Evolutionary conservation across 2,797 vertebrate genomes (phyloP), one percentile per base, ranked within the genome.

Genomic region (Amphiprion clarkii): DNA sequence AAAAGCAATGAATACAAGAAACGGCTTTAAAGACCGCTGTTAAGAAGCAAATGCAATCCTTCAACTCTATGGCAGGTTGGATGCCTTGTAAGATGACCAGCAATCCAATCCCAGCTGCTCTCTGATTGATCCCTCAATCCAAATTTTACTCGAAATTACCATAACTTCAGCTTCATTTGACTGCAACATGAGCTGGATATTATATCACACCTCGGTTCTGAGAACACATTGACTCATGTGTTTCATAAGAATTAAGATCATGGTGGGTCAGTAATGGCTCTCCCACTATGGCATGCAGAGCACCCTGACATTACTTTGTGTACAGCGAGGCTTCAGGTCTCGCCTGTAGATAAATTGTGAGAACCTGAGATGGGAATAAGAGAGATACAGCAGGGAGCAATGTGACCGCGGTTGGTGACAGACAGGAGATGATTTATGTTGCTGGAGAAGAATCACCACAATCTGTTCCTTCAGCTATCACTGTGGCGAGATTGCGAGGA

Each of bases 361-460:
- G 60, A 63, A 66, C 61, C 60, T 46, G 48, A 61, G 71, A 70
- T 40, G 59, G 39, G 59, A 78, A 57, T 70, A 64, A 81, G 16
- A 62, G 58, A 68, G 61, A 68, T 72, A 39, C 67, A 67, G 19
- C 42, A 31, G 58, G 70, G 64, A 84, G 66, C 68, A 49, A 68
- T 71, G 57, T 76, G 69, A 67, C 62, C 59, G 12, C 67, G 64
- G 66, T 13, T 48, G 46, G 46, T 78, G 77, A 66, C 74, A 60
- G 72, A 69, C 56, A 51, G 71, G 71, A 83, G 78, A 83, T 79
- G 49, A 86, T 89, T 88, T 52, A 87, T 83, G 77, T 70, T 54
- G 29, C 55, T 27, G 60, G 76, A 25, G 27, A 77, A 40, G 16
- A 83, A 39, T 81, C 70, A 49, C 5, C 48, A 55, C 62, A 75